Evolutionary conservation across 1,140 invertebrate species (phyloP).

Genomic region (Berghia stephanieae): DNA sequence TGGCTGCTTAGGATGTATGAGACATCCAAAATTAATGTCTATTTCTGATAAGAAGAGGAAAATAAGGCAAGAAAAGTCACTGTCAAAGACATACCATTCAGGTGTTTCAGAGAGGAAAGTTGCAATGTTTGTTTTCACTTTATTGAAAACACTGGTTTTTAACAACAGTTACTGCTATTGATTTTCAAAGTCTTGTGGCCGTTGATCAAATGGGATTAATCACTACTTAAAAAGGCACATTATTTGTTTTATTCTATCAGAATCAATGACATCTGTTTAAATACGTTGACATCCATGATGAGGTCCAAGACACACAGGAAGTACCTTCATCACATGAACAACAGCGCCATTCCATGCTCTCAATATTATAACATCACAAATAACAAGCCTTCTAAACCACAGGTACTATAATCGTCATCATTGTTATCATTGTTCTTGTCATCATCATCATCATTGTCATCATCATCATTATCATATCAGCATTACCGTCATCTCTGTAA

Average conservation of each 20-base stretch:
- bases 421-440: not conserved
- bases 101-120: no score
- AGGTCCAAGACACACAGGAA: conserved; percentile 21
- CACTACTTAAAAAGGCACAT: no score
- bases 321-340: conserved; percentile 23
- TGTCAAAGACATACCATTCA: no score
- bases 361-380: not conserved
- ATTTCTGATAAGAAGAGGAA: no score
- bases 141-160: no score
- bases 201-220: no score
- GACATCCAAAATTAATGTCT: no score
- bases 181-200: no score
- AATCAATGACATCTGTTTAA: conserved; percentile 27
- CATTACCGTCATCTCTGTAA: not conserved
- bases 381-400: not conserved
- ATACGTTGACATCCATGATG: conserved; percentile 21
- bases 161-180: no score
- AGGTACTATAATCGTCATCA: not conserved
- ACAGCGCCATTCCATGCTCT: conserved; percentile 3
- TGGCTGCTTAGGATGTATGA: no score
- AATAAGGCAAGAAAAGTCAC: no score
- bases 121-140: no score
- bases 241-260: conserved; percentile 1
- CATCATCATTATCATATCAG: not conserved
- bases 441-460: not conserved